phyloP scores from a whole-genome alignment of 1,140 invertebrate species.

The Diorhabda sublineata region DNA sequence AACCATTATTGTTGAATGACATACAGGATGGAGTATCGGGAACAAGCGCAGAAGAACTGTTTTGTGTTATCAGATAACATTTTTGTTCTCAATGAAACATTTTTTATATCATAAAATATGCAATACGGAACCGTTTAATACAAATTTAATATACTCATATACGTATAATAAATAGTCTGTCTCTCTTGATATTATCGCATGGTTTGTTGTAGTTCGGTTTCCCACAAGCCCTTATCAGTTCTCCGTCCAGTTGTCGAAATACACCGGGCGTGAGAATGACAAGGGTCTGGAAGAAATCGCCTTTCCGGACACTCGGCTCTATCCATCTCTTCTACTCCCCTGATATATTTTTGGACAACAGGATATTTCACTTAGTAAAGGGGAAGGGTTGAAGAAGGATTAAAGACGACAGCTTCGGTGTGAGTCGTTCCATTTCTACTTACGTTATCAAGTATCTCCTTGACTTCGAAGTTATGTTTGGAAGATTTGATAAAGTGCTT shows the following conservation, averaged over 20 bases:
- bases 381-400: not conserved
- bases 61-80: too few relatives aligned
- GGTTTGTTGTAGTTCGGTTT: constrained; percentile 38
- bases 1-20: too few relatives aligned
- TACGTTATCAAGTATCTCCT: not conserved
- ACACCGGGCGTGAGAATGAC: constrained; percentile 71
- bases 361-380: constrained; percentile 14
- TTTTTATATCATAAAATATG: too few relatives aligned
- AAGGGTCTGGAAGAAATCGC: constrained; percentile 55
- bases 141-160: too few relatives aligned
- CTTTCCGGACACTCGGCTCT: not conserved
- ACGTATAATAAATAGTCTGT: not conserved
- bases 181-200: not conserved
- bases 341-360: constrained; percentile 13
- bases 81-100: too few relatives aligned
- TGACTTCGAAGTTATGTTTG: not conserved
- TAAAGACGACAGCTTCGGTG: not conserved
- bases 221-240: constrained; percentile 71
- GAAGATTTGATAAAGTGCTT: not conserved
- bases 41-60: too few relatives aligned
- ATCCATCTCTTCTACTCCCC: not conserved
- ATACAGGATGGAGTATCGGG: too few relatives aligned
- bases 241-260: constrained; percentile 65
- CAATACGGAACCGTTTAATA: too few relatives aligned
- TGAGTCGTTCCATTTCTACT: not conserved